Evolutionary conservation across 2,888 invertebrate genomes (phyloP).

Genomic region (Terebella lapidaria): DNA sequence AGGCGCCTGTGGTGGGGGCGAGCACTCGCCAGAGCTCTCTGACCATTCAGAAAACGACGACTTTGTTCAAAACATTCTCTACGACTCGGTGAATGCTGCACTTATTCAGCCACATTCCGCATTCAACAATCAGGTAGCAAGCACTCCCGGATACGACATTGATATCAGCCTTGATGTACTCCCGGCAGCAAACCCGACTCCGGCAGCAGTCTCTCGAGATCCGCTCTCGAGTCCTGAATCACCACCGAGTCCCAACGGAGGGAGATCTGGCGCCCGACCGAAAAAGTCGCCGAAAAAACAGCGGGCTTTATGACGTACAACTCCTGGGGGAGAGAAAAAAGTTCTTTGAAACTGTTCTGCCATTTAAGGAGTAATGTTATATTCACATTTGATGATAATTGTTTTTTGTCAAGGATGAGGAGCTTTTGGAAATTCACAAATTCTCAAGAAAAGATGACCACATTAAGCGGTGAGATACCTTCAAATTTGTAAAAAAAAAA

Average conservation of each 20-base stretch:
- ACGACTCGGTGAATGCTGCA: background rate
- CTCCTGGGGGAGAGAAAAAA: too few species aligned
- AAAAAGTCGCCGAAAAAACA: slow-evolving; percentile 2
- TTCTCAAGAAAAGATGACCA: too few species aligned
- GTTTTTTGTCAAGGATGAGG: too few species aligned
- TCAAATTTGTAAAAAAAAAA: too few species aligned
- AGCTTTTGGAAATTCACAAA: too few species aligned
- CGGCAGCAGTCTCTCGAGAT: background rate
- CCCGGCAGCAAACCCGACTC: background rate
- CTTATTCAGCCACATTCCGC: background rate
- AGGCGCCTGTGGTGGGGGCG: background rate
- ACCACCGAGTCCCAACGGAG: background rate
- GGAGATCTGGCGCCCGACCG: background rate
- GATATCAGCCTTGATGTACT: background rate
- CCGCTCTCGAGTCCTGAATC: slow-evolving; percentile 1
- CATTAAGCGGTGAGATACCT: too few species aligned
- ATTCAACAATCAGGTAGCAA: background rate
- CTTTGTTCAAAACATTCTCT: background rate
- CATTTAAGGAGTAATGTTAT: too few species aligned
- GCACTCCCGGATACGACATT: background rate
- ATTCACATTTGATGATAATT: too few species aligned
- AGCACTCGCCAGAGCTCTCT: background rate
- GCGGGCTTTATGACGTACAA: slow-evolving; percentile 1
- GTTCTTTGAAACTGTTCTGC: too few species aligned
- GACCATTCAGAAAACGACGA: background rate